These are phyloP conservation scores for Mycetomoellerius zeteki DNA, from an alignment of 1,140 invertebrate genomes.

Conservation along the genomic window DNA sequence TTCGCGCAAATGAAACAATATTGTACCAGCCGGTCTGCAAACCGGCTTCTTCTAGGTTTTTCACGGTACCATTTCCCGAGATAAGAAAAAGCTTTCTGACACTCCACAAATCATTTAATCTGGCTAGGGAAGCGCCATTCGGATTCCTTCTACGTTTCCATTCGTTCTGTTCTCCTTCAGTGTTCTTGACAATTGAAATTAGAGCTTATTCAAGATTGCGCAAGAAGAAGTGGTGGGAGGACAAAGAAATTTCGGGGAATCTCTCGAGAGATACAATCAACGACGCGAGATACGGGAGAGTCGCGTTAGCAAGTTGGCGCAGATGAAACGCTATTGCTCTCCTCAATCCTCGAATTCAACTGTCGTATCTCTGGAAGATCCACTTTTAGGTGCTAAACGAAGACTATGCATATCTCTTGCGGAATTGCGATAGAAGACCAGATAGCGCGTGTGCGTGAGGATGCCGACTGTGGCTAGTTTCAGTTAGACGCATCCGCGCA, in stretches of 20 bases:
- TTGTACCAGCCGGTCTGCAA: slow-evolving; percentile 47
- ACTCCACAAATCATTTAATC: slow-evolving; percentile 65
- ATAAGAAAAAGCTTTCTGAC: slow-evolving; percentile 63
- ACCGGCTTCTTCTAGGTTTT: slow-evolving; percentile 44
- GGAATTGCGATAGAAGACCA: slow-evolving; percentile 39
- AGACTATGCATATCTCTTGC: slow-evolving; percentile 29
- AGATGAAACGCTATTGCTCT: slow-evolving; percentile 44
- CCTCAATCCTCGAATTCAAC: slow-evolving; percentile 5
- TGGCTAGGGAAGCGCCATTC: not conserved
- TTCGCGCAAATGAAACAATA: slow-evolving; percentile 64
- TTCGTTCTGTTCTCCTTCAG: slow-evolving; percentile 44
- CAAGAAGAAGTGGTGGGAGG: not conserved
- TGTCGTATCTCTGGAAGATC: not conserved
- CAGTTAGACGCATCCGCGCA: slow-evolving; percentile 64
- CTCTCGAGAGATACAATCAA: slow-evolving; percentile 44
- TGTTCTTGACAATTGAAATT: slow-evolving; percentile 64
- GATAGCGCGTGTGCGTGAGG: not conserved
- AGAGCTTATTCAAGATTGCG: slow-evolving; percentile 59
- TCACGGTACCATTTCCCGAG: slow-evolving; percentile 31
- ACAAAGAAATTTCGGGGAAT: slow-evolving; percentile 54
- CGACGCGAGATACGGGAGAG: not conserved
- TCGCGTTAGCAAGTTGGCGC: slow-evolving; percentile 7
- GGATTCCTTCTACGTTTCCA: slow-evolving; percentile 48
- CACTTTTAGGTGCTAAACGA: slow-evolving; percentile 18
- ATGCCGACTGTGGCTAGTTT: slow-evolving; percentile 58